phyloP scores from a whole-genome alignment of 2,888 invertebrate species.

The Lordiphosa andalusiaca region DNA sequence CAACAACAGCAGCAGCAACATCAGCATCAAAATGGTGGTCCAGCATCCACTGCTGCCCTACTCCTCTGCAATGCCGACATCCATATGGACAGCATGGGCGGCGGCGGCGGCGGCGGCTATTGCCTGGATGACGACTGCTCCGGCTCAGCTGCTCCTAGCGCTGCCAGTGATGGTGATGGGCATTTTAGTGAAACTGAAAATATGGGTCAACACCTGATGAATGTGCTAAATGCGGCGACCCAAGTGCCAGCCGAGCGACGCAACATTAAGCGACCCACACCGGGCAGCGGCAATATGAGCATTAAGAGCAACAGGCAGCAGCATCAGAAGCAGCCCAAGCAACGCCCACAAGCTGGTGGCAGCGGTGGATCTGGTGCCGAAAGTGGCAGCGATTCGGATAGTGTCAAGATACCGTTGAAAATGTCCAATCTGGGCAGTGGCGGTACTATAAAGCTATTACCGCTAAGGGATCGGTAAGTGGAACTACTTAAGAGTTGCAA shows the following conservation, averaged over 20 bases:
- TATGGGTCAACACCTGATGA: constrained; percentile 80
- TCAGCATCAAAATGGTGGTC: constrained; percentile 56
- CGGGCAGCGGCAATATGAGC: constrained; percentile 55
- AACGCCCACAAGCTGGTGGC: constrained; percentile 41
- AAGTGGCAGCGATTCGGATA: constrained; percentile 88
- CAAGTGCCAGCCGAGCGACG: constrained; percentile 64
- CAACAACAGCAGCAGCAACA: constrained; percentile 43
- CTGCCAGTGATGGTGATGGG: constrained; percentile 80
- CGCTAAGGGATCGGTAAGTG: constrained; percentile 84
- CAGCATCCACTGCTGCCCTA: constrained; percentile 29
- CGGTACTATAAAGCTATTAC: constrained; percentile 70
- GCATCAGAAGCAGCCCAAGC: constrained; percentile 19
- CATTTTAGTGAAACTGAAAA: constrained; percentile 81
- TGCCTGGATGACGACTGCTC: constrained; percentile 65
- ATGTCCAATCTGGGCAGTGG: constrained; percentile 77
- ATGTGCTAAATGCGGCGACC: constrained; percentile 52
- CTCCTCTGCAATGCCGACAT: constrained; percentile 68
- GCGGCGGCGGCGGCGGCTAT: constrained; percentile 41
- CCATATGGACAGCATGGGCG: constrained; percentile 51
- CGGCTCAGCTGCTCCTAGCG: constrained; percentile 77
- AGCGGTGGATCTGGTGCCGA: constrained; percentile 77
- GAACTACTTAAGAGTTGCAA: too few relatives aligned
- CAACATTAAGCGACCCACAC: constrained; percentile 77
- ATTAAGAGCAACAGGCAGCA: constrained; percentile 37
- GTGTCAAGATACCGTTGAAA: constrained; percentile 85